Evolutionary conservation across 2,888 invertebrate genomes (phyloP).

Genomic region (Ashinkailepas kermadecensis): DNA sequence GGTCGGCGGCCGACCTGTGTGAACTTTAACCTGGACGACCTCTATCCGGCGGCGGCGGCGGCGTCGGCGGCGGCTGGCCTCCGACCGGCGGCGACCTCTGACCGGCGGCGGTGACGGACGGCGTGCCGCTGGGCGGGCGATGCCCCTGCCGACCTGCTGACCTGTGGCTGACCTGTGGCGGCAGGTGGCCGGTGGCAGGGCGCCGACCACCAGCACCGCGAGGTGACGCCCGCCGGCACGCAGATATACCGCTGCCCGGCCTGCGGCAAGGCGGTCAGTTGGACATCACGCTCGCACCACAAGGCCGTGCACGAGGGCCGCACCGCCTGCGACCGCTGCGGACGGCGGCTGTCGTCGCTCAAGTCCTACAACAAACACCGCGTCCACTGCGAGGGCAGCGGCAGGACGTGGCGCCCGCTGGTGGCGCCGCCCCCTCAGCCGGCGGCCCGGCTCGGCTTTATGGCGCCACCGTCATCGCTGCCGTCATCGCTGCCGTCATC

Average conservation of each 20-base stretch:
- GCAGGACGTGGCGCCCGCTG: no score
- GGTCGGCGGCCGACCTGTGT: no score
- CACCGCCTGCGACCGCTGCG: not conserved
- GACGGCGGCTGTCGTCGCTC: not conserved
- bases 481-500: no score
- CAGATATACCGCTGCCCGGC: not conserved
- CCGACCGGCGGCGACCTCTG: not conserved
- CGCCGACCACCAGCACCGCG: not conserved
- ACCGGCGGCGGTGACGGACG: not conserved
- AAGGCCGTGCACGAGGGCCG: conserved; percentile 11
- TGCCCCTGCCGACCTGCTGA: not conserved
- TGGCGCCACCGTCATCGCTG: no score
- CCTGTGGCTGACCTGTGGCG: not conserved
- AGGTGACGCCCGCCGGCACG: not conserved
- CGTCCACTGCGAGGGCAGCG: no score
- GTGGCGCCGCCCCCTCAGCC: no score
- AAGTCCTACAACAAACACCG: not conserved
- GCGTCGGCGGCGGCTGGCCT: not conserved
- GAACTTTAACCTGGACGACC: no score
- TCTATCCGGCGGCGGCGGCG: not conserved
- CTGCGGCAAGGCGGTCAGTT: not conserved
- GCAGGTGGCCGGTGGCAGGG: not conserved
- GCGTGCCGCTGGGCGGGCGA: not conserved
- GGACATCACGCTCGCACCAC: conserved; percentile 11
- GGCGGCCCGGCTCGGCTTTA: no score